These are phyloP conservation scores for Rousettus leschenaultii DNA, from an alignment of 2,113 vertebrate species.

Conservation along the genomic window DNA sequence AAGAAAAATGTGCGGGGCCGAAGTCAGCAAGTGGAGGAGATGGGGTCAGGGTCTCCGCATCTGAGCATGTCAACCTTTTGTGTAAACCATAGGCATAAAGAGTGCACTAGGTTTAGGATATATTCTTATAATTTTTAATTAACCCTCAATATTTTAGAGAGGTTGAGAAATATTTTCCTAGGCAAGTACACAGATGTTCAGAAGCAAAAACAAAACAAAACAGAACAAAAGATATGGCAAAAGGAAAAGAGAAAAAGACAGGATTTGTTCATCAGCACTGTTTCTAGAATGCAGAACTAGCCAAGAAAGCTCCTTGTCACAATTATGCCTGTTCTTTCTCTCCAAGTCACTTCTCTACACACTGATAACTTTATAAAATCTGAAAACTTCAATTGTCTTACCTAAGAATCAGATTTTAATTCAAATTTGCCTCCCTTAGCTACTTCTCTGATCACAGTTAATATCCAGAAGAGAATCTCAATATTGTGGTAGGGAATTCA, in stretches of 20 bases:
- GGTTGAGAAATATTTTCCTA: conserved; percentile 47
- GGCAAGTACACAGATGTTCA: neutral
- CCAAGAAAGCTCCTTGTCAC: neutral
- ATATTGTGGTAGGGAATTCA: conserved; percentile 21
- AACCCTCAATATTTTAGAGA: conserved; percentile 31
- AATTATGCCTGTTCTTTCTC: neutral
- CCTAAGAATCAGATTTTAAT: conserved; percentile 40
- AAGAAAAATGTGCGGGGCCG: conserved; percentile 70
- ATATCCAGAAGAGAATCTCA: neutral
- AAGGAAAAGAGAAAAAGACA: neutral
- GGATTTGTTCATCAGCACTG: neutral
- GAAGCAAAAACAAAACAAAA: neutral
- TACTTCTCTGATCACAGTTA: conserved; percentile 25
- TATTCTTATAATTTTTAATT: neutral
- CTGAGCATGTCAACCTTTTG: neutral
- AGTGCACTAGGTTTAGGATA: neutral
- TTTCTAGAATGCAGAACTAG: conserved; percentile 18
- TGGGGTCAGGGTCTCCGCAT: conserved; percentile 20
- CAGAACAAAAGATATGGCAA: neutral
- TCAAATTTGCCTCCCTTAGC: neutral
- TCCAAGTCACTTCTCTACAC: neutral
- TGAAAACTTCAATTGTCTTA: conserved; percentile 15
- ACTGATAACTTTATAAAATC: neutral
- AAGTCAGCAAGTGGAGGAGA: conserved; percentile 64
- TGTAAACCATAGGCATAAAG: neutral